These are phyloP conservation scores for Neotoxoptera formosana DNA, from an alignment of 1,140 invertebrate genomes.

Conservation along the genomic window DNA sequence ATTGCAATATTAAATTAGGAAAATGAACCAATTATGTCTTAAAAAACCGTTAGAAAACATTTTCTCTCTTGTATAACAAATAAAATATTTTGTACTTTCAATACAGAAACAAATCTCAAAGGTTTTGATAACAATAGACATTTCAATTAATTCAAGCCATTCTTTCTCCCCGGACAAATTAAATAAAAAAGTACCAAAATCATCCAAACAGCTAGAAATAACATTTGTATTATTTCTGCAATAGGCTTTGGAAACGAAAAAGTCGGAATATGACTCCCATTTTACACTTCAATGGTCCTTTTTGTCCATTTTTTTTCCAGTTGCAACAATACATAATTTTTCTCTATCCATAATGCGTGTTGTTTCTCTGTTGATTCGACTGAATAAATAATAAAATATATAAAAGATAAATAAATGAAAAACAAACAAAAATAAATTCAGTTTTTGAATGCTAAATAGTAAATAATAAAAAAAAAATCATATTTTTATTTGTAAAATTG, in stretches of 20 bases:
- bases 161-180: not conserved
- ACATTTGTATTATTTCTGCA: constrained; percentile 38
- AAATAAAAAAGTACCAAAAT: not conserved
- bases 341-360: not conserved
- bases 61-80: constrained; percentile 19
- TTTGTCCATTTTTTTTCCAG: not conserved
- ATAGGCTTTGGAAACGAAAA: constrained; percentile 31
- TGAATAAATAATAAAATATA: constrained; percentile 31
- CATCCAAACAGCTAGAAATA: constrained; percentile 9
- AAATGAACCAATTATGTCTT: not conserved
- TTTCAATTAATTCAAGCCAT: constrained; percentile 22
- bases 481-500: constrained; percentile 21
- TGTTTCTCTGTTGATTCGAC: constrained; percentile 14
- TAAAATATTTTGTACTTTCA: not conserved
- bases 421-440: not conserved
- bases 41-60: not conserved
- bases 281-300: constrained; percentile 19
- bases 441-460: not conserved
- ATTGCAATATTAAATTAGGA: not conserved
- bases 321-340: constrained; percentile 16
- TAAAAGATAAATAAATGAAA: not conserved
- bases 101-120: constrained; percentile 16
- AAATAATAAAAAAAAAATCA: not conserved
- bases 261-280: not conserved
- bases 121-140: constrained; percentile 29